A percentile compares a stretch with the other conserved stretches of the same genome.
phyloP scores from a whole-genome alignment of 2,888 invertebrate species.

The Orchestes rusci region DNA sequence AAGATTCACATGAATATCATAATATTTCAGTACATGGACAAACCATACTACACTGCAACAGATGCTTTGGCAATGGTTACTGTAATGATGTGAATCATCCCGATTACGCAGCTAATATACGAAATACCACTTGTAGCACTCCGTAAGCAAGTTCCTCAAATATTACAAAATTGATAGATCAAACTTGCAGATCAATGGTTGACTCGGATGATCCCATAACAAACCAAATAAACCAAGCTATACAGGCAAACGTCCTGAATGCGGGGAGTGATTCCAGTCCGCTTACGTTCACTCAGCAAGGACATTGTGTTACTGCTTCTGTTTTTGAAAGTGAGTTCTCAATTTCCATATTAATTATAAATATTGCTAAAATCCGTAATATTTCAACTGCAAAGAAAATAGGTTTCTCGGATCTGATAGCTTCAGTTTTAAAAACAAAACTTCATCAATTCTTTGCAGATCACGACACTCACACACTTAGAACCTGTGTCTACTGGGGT shows the following conservation, averaged over 20 bases:
- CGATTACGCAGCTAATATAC: conserved; percentile 3
- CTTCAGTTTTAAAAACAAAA: not conserved
- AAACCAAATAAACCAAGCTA: conserved; percentile 1
- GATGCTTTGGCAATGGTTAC: conserved; percentile 19
- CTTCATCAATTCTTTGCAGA: conserved; percentile 17
- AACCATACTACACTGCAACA: conserved; percentile 14
- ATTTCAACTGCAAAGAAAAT: too few species aligned
- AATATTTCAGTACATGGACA: too few species aligned
- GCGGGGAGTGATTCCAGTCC: not conserved
- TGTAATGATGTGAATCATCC: conserved; percentile 14
- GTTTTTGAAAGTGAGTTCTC: not conserved
- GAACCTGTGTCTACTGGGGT: conserved; percentile 9
- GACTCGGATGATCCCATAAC: conserved; percentile 1
- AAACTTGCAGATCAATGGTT: not conserved
- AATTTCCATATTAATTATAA: too few species aligned
- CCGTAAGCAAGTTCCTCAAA: conserved; percentile 3
- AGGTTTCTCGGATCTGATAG: too few species aligned
- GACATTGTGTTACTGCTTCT: not conserved
- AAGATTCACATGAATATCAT: too few species aligned
- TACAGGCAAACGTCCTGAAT: conserved; percentile 1
- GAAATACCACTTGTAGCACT: conserved; percentile 8
- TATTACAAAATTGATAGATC: conserved; percentile 1
- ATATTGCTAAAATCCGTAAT: too few species aligned
- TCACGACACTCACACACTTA: conserved; percentile 13
- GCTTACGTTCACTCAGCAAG: not conserved